A percentile compares a stretch with the other conserved stretches of the same genome.
Conservation (phyloP, 2,113 vertebrate species). For the Dasyornis broadbenti region DNA sequence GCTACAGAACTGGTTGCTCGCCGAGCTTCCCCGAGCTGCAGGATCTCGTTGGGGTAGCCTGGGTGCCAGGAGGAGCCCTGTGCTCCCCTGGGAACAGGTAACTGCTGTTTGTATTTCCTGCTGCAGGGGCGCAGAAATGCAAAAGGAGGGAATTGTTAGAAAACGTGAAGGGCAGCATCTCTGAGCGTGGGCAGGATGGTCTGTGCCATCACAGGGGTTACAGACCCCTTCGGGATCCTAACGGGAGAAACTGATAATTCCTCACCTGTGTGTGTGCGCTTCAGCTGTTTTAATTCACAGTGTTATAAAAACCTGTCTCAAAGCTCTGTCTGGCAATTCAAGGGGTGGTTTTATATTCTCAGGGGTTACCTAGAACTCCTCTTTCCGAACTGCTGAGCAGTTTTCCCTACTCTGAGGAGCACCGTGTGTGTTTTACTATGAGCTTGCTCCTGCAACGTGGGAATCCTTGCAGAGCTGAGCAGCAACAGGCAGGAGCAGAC, state of each 20-base stretch:
- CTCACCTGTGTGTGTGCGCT: background rate
- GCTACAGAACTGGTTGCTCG: background rate
- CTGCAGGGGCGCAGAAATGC: background rate
- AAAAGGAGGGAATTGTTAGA: background rate
- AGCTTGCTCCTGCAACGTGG: background rate
- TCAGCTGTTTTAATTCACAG: background rate
- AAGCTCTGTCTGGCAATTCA: background rate
- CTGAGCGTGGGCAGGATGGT: background rate
- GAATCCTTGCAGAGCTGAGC: background rate
- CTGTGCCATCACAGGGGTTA: background rate
- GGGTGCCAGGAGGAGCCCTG: background rate
- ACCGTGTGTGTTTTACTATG: fast-evolving
- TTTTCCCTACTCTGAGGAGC: background rate
- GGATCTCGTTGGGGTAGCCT: background rate
- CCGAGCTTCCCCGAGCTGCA: background rate
- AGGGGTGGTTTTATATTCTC: background rate
- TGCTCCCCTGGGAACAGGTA: background rate
- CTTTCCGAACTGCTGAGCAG: background rate
- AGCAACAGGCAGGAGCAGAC: background rate
- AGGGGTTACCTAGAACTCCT: background rate
- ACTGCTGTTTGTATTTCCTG: background rate
- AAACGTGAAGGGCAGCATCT: background rate
- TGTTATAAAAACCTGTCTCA: background rate
- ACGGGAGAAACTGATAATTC: background rate
- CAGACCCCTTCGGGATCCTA: fast-evolving